phyloP scores from a whole-genome alignment of 2,888 invertebrate genomes.

The Apamea epomidion region DNA sequence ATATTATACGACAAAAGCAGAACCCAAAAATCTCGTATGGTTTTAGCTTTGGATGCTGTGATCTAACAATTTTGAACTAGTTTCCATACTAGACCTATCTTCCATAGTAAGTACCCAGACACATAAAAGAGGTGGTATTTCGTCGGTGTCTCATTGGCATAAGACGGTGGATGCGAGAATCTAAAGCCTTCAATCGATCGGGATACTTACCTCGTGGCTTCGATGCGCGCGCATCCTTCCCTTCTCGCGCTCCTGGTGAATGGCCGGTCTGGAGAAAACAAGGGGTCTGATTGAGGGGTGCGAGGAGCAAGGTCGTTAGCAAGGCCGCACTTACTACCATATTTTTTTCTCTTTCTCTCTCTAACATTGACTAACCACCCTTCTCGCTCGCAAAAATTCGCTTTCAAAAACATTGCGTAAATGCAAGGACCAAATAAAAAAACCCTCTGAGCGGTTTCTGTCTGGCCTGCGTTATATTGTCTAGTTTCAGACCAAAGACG shows the following conservation, averaged over 20 bases:
- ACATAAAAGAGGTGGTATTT: slow-evolving; percentile 35
- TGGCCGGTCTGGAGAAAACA: slow-evolving; percentile 83
- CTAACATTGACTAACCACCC: slow-evolving; percentile 45
- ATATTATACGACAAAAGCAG: neutral
- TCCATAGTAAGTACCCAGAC: slow-evolving; percentile 8
- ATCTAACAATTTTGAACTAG: slow-evolving; percentile 7
- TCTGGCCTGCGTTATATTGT: slow-evolving; percentile 73
- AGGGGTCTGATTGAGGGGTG: slow-evolving; percentile 79
- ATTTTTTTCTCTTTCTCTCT: slow-evolving; percentile 77
- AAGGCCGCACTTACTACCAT: slow-evolving; percentile 86
- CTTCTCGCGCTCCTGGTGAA: slow-evolving; percentile 83
- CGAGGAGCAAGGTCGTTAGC: slow-evolving; percentile 83
- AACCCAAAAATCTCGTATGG: neutral
- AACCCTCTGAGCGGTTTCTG: slow-evolving; percentile 75
- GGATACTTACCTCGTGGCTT: slow-evolving; percentile 77
- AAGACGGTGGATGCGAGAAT: slow-evolving; percentile 76
- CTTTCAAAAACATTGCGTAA: slow-evolving; percentile 81
- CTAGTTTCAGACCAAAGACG: slow-evolving; percentile 58
- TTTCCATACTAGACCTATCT: neutral
- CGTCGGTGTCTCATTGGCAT: slow-evolving; percentile 68
- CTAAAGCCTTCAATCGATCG: slow-evolving; percentile 83
- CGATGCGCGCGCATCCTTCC: slow-evolving; percentile 85
- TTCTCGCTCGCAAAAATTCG: slow-evolving; percentile 78
- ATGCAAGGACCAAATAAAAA: slow-evolving; percentile 82
- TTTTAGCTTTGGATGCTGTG: neutral